These are phyloP conservation scores for cattle (Bos taurus) DNA, from an alignment of 2,113 vertebrate genomes.

Conservation along the genomic window ARS-UCD2.0 NC_037345.1:41339501-41340000, in stretches of 20 bases:
- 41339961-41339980: background rate
- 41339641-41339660: slow-evolving; percentile 91
- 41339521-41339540: slow-evolving; percentile 93
- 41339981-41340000: background rate
- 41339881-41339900: fast-evolving
- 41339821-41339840: fast-evolving
- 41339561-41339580: slow-evolving; percentile 94
- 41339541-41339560: slow-evolving; percentile 91
- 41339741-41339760: slow-evolving; percentile 61
- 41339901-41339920: background rate
- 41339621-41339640: slow-evolving; percentile 87
- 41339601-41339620: slow-evolving; percentile 94
- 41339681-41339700: slow-evolving; percentile 86
- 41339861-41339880: fast-evolving
- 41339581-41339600: slow-evolving; percentile 95
- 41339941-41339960: background rate
- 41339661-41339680: slow-evolving; percentile 89
- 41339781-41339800: slow-evolving; percentile 29
- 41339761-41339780: slow-evolving; percentile 35
- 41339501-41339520: slow-evolving; percentile 88
- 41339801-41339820: background rate
- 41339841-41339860: too few relatives aligned
- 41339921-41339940: background rate
- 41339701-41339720: slow-evolving; percentile 79
- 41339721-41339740: slow-evolving; percentile 75